These are phyloP conservation scores for Proisotoma minuta DNA, from an alignment of 2,888 invertebrate genomes.

Conservation along the genomic window DNA sequence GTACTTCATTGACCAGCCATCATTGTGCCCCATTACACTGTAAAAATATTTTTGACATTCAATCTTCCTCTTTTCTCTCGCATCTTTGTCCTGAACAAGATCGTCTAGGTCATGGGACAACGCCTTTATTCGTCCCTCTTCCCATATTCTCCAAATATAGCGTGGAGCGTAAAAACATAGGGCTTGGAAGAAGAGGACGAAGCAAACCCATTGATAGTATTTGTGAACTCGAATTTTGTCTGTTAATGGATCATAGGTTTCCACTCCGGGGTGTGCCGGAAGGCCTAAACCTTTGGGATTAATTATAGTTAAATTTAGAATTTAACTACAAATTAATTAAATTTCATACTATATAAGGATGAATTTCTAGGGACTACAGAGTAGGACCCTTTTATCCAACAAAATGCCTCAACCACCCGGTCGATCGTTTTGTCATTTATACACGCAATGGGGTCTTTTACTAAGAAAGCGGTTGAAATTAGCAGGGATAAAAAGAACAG, in stretches of 20 bases:
- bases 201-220: slow-evolving; percentile 54
- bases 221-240: slow-evolving; percentile 40
- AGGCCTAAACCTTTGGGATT: no score
- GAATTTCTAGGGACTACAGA: no score
- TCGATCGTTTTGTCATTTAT: slow-evolving; percentile 19
- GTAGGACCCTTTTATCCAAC: slow-evolving; percentile 31
- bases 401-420: slow-evolving; percentile 26
- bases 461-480: slow-evolving; percentile 19
- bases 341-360: no score
- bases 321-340: no score
- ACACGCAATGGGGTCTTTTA: slow-evolving; percentile 20
- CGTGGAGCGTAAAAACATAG: slow-evolving; percentile 63
- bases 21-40: slow-evolving; percentile 12
- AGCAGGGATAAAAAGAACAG: slow-evolving; percentile 16
- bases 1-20: slow-evolving; percentile 28
- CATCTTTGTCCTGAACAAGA: slow-evolving; percentile 12
- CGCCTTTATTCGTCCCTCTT: slow-evolving; percentile 61
- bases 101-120: slow-evolving; percentile 51
- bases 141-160: slow-evolving; percentile 69
- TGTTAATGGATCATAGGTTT: slow-evolving; percentile 36
- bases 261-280: slow-evolving; percentile 48
- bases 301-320: no score
- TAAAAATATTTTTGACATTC: slow-evolving; percentile 16
- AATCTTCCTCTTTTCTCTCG: slow-evolving; percentile 10
- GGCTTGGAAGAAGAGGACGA: slow-evolving; percentile 64